Conservation (phyloP, 37 sponge, comb jelly and placozoan species). For the Oopsacas minuta region DNA sequence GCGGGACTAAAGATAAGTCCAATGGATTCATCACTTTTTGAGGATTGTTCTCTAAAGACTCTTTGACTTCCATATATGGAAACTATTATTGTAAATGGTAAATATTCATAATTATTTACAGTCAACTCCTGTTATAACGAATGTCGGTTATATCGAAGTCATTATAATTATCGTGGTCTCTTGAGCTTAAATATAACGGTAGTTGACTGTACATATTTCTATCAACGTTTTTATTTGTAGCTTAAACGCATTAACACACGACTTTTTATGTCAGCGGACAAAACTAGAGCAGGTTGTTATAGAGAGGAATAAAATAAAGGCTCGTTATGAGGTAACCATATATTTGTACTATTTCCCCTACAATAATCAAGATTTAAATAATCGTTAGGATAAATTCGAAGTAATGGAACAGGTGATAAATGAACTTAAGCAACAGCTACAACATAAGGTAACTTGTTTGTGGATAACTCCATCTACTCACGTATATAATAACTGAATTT, state of each 20-base stretch:
- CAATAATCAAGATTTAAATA: too few relatives aligned
- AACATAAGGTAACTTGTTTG: not conserved
- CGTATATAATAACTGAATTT: not conserved
- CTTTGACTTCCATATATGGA: too few relatives aligned
- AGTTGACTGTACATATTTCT: too few relatives aligned
- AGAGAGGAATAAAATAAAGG: not conserved
- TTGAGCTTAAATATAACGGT: too few relatives aligned
- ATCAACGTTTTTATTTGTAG: not conserved
- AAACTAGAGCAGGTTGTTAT: not conserved
- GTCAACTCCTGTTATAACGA: too few relatives aligned
- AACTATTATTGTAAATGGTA: too few relatives aligned
- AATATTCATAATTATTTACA: too few relatives aligned
- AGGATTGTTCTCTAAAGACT: too few relatives aligned
- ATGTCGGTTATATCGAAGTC: too few relatives aligned
- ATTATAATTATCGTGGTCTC: too few relatives aligned
- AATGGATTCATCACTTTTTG: too few relatives aligned
- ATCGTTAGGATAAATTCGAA: not conserved
- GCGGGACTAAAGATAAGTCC: not conserved
- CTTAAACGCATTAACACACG: constrained; percentile 12
- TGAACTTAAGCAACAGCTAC: not conserved
- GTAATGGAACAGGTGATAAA: not conserved
- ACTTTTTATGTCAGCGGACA: not conserved
- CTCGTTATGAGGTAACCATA: not conserved
- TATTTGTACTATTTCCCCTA: not conserved
- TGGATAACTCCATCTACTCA: too few relatives aligned